These are phyloP conservation scores for Mionectes macconnelli DNA, from an alignment of 2,113 vertebrate species.

Conservation along the genomic window DNA sequence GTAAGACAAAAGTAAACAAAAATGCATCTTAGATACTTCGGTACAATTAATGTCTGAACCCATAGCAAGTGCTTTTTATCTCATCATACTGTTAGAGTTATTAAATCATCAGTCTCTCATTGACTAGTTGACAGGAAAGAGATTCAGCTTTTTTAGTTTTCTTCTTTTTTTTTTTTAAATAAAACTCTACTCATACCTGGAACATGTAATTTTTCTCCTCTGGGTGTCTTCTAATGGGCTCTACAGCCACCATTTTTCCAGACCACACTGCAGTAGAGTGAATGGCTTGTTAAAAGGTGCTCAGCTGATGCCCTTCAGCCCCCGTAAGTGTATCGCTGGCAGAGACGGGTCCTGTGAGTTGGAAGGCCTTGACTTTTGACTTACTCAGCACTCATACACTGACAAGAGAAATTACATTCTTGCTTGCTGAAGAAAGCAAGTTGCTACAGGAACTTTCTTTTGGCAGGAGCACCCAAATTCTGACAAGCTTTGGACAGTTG, in stretches of 20 bases:
- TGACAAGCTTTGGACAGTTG: not conserved
- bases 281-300: not conserved
- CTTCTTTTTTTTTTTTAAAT: too few species aligned
- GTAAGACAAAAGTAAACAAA: not conserved
- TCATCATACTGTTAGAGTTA: not conserved
- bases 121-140: not conserved
- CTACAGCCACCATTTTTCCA: not conserved
- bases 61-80: not conserved
- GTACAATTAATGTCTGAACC: not conserved
- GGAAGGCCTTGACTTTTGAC: not conserved
- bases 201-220: not conserved
- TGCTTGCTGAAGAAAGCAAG: not conserved
- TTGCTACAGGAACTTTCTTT: not conserved
- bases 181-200: not conserved
- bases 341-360: not conserved
- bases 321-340: rapidly evolving
- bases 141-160: not conserved
- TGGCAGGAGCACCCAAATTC: not conserved
- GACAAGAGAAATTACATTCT: not conserved
- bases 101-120: not conserved
- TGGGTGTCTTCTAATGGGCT: not conserved
- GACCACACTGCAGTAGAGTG: not conserved
- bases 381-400: not conserved
- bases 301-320: not conserved
- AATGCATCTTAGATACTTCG: not conserved